phyloP scores from a whole-genome alignment of 2,113 vertebrate species.

The Oncorhynchus kisutch region DNA sequence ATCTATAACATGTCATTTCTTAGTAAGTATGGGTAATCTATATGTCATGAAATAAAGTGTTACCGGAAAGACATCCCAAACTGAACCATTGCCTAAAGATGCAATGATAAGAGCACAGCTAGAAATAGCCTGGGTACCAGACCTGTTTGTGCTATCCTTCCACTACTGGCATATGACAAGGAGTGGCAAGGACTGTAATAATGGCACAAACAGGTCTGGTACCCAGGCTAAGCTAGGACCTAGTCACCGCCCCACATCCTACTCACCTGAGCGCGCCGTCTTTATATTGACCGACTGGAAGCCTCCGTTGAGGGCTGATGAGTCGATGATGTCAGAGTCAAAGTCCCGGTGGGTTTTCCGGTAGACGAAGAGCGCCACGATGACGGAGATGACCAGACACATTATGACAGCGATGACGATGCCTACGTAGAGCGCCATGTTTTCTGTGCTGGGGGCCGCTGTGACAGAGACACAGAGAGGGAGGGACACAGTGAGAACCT shows the following conservation, averaged over 20 bases:
- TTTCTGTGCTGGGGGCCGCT: constrained; percentile 91
- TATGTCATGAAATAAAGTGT: no score
- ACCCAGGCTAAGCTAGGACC: no score
- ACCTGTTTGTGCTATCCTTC: no score
- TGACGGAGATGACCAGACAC: constrained; percentile 89
- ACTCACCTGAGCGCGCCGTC: constrained; percentile 89
- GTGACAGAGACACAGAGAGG: constrained; percentile 4
- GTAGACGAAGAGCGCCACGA: constrained; percentile 89
- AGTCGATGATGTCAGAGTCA: constrained; percentile 91
- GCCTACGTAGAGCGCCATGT: constrained; percentile 89
- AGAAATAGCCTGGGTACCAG: no score
- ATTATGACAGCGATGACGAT: constrained; percentile 91
- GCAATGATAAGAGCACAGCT: no score
- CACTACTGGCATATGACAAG: no score
- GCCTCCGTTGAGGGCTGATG: constrained; percentile 88
- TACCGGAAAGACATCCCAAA: no score
- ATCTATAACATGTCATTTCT: no score
- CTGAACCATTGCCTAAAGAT: no score
- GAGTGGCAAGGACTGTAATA: no score
- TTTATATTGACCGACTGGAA: constrained; percentile 96
- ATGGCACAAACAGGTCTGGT: no score
- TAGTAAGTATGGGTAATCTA: no score
- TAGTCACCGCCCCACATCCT: background rate
- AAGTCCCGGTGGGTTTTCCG: constrained; percentile 95
- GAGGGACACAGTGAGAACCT: background rate